Percentiles rank a stretch among this genome's conserved stretches.
phyloP scores from a whole-genome alignment of 2,888 invertebrate species.

The Laspeyria flexula region DNA sequence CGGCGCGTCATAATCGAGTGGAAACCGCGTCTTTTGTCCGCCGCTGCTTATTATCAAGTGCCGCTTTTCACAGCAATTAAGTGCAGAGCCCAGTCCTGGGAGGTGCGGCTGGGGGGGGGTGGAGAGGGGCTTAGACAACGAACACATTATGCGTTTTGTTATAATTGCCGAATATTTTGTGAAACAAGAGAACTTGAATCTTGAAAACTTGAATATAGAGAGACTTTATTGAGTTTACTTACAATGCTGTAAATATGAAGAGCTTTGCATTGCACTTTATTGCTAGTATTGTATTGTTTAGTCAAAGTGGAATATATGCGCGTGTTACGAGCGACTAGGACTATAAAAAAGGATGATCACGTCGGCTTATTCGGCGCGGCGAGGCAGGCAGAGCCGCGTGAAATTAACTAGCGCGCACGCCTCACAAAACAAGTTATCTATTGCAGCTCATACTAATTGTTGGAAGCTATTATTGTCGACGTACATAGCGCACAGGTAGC shows the following conservation, averaged over 20 bases:
- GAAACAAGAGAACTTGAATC: constrained; percentile 20
- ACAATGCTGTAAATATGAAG: no score
- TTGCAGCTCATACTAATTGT: constrained; percentile 7
- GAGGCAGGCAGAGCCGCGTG: constrained; percentile 48
- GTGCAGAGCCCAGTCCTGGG: constrained; percentile 46
- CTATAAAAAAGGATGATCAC: constrained; percentile 58
- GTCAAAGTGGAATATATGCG: no score
- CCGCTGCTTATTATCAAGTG: constrained; percentile 62
- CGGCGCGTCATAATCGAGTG: constrained; percentile 51
- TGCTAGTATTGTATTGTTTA: no score
- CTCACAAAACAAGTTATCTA: constrained; percentile 6
- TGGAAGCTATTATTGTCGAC: not conserved
- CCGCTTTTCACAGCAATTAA: constrained; percentile 67
- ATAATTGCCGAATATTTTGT: constrained; percentile 29
- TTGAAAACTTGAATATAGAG: not conserved
- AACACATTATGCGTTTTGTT: constrained; percentile 21
- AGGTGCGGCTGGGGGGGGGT: not conserved
- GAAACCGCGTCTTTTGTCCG: constrained; percentile 64
- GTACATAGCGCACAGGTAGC: not conserved
- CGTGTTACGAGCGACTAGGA: no score
- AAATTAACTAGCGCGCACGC: constrained; percentile 46
- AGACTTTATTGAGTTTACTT: not conserved
- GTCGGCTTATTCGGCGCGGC: constrained; percentile 44
- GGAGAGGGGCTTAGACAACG: constrained; percentile 1
- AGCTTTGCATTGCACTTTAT: no score